phyloP scores from a whole-genome alignment of 2,113 vertebrate species.

The Gracilinanus agilis region DNA sequence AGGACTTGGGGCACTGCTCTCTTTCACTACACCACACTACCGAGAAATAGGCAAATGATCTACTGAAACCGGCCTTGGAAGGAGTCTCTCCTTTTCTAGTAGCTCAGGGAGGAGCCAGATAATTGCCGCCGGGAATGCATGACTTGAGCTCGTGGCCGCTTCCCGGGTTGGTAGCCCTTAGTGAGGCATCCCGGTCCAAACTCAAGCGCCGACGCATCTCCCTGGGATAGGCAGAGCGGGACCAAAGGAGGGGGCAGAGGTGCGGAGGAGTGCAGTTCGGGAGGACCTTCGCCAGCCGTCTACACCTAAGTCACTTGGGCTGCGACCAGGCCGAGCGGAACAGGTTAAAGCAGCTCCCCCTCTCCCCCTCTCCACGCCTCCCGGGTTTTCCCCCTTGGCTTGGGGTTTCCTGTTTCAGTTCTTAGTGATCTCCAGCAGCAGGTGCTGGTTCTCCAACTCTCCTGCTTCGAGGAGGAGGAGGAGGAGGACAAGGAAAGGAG shows the following conservation, averaged over 20 bases:
- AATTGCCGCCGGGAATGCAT: not conserved
- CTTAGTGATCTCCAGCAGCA: slow-evolving; percentile 78
- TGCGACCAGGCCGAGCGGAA: not conserved
- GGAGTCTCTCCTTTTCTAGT: not conserved
- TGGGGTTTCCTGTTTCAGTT: slow-evolving; percentile 80
- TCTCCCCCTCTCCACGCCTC: slow-evolving; percentile 70
- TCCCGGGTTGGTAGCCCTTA: not conserved
- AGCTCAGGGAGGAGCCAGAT: not conserved
- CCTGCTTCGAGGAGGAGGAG: slow-evolving; percentile 57
- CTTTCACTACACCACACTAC: too few relatives aligned
- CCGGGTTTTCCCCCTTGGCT: slow-evolving; percentile 70
- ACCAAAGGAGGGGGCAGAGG: not conserved
- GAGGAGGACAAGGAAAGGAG: slow-evolving; percentile 16
- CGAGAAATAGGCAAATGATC: slow-evolving; percentile 28
- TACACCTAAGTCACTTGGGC: not conserved
- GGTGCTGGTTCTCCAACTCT: slow-evolving; percentile 72
- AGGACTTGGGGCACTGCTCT: not conserved
- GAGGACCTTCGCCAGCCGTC: not conserved
- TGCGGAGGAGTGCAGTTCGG: slow-evolving; percentile 6
- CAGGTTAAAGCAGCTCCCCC: slow-evolving; percentile 67
- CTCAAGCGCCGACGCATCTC: not conserved
- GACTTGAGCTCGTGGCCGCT: not conserved
- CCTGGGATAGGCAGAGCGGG: not conserved
- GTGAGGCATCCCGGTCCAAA: not conserved
- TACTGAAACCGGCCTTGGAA: not conserved